These are phyloP conservation scores for Synanthedon myopaeformis DNA, from an alignment of 2,888 invertebrate species.

Conservation along the genomic window DNA sequence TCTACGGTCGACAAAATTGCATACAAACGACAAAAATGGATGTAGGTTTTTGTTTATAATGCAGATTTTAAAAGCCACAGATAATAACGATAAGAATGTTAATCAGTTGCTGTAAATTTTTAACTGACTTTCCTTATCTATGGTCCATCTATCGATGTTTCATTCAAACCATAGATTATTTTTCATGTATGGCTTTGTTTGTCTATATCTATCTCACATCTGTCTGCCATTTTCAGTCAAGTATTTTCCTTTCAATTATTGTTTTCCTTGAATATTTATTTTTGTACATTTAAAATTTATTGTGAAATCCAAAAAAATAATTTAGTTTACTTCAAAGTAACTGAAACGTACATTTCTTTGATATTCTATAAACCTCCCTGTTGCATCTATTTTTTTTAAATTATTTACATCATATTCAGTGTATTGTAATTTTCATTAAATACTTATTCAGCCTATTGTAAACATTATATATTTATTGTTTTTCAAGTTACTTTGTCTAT, in stretches of 20 bases:
- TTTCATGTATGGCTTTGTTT: too few species aligned
- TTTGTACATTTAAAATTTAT: conserved; percentile 52
- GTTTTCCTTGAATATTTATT: conserved; percentile 39
- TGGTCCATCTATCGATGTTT: too few species aligned
- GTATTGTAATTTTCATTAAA: neutral
- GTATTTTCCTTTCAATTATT: conserved; percentile 55
- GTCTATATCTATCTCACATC: conserved; percentile 9
- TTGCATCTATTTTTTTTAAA: neutral
- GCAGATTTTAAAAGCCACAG: too few species aligned
- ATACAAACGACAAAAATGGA: too few species aligned
- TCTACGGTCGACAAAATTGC: too few species aligned
- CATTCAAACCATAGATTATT: too few species aligned
- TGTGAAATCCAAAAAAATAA: conserved; percentile 46
- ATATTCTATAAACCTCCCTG: conserved; percentile 12
- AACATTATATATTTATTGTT: neutral
- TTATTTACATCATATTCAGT: neutral
- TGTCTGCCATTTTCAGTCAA: conserved; percentile 63
- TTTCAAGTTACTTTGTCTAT: too few species aligned
- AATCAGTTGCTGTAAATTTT: too few species aligned
- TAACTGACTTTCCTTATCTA: too few species aligned
- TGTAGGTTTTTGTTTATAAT: too few species aligned
- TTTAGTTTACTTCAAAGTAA: conserved; percentile 14
- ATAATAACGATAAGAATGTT: too few species aligned
- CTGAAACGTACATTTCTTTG: conserved; percentile 12
- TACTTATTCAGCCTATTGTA: neutral